Base-by-base conservation (phyloP, 2,113 vertebrate species). In the Aphelocoma coerulescens region DNA sequence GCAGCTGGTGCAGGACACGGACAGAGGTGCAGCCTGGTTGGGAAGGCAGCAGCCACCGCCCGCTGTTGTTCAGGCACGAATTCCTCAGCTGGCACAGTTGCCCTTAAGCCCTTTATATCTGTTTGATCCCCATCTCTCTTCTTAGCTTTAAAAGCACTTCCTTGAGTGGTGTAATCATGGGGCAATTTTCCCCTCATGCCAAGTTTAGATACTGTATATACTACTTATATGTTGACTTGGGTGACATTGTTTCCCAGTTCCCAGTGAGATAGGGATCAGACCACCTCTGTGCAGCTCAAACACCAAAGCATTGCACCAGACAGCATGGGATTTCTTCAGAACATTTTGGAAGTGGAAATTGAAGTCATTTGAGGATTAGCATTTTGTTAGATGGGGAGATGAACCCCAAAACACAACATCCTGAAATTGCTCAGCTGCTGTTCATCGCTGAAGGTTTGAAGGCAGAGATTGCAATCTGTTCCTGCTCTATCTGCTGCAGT, bases 351-450 rank as follows among this genome's bases (percentile, higher is more conserved):
- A 96, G 91, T 95, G 95, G 95, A 95, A 97, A 97, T 85, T 89
- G 93, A 94, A 97, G 95, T 96, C 83, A 93, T 95, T 96, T 95
- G 92, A 93, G 91, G 95, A 96, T 97, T 97, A 96, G 22, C 71
- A n/a, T 92, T 97, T 88, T 91, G 72, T 95, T 73, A 95, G 89
- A 88, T 81, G 49, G 66, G 92, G 79, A 95, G 89, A 96, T 90
- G 95, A 96, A 93, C 91, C 94, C 96, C 83, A 41, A 96, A 95
- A 96, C 88, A 84, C 82, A 93, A 95, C 94, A 95, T 96, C 68
- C 92, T 93, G 84, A 87, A 89, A 92, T 91, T 95, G 77, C 55
- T 92, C 85, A 27, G 89, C 86, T 93, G 94, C 79, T 81, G 84
- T 73, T 95, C 93, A 39, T 75, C 4, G 20, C 82, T 67, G 90